These are phyloP conservation scores for Proteles cristata DNA, from an alignment of 2,113 vertebrate genomes.

Conservation along the genomic window DNA sequence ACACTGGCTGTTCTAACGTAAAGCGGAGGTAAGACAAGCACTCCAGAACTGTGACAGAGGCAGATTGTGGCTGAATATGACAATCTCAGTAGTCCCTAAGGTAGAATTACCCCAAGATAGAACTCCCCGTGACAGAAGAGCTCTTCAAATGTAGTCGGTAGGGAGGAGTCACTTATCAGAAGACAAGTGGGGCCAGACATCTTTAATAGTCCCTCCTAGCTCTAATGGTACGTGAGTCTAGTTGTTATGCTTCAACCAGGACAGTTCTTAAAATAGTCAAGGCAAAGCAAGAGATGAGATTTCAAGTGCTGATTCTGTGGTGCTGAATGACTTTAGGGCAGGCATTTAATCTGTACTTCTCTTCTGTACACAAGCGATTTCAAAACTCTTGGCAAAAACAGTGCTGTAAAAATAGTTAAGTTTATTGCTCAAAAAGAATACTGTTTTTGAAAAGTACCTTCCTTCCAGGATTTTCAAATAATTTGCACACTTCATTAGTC, in stretches of 20 bases:
- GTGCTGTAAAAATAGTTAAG: slow-evolving; percentile 70
- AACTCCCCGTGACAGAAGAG: neutral
- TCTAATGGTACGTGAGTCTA: neutral
- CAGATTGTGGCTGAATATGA: neutral
- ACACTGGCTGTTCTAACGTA: neutral
- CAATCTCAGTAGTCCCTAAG: neutral
- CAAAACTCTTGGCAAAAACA: slow-evolving; percentile 72
- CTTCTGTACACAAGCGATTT: slow-evolving; percentile 69
- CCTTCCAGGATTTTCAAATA: slow-evolving; percentile 48
- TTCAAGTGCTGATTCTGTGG: slow-evolving; percentile 49
- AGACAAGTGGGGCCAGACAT: neutral
- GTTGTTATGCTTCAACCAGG: slow-evolving; percentile 52
- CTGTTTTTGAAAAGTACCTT: slow-evolving; percentile 59
- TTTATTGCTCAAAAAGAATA: slow-evolving; percentile 73
- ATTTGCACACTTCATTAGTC: slow-evolving; percentile 45
- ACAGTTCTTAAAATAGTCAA: slow-evolving; percentile 59
- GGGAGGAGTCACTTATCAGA: neutral
- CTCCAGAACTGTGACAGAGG: neutral
- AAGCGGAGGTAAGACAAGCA: neutral
- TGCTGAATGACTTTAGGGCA: slow-evolving; percentile 31
- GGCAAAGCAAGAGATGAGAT: slow-evolving; percentile 56
- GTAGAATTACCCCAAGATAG: neutral
- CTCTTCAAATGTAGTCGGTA: neutral
- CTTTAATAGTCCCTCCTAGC: slow-evolving; percentile 47
- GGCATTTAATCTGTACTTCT: slow-evolving; percentile 52